Conservation (phyloP, 2,113 vertebrate genomes). For the Pollachius pollachius region DNA sequence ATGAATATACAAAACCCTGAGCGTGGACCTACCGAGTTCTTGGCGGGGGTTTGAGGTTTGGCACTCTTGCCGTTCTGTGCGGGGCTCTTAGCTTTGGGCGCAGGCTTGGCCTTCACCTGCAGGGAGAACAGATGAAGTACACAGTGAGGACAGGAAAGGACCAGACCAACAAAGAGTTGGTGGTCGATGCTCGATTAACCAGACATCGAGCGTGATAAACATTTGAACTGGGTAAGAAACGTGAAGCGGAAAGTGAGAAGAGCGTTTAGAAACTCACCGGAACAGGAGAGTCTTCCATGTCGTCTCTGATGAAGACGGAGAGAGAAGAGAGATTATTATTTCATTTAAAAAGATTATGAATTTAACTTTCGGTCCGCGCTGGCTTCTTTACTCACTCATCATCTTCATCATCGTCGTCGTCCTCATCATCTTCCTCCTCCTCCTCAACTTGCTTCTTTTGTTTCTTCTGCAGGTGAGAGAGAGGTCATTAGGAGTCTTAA, state of each 20-base stretch:
- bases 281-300: constrained; percentile 45
- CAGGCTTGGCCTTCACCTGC: constrained; percentile 48
- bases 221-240: no score
- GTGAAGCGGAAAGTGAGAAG: no score
- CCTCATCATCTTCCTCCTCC: constrained; percentile 20
- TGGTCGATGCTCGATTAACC: not conserved
- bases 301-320: constrained; percentile 35
- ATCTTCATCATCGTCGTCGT: constrained; percentile 35
- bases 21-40: constrained; percentile 51
- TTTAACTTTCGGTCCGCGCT: not conserved
- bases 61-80: constrained; percentile 71
- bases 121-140: not conserved
- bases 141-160: not conserved
- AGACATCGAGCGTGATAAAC: not conserved
- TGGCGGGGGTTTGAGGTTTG: constrained; percentile 42
- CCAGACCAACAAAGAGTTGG: not conserved
- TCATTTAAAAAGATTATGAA: not conserved
- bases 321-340: not conserved
- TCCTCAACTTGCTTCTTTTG: constrained; percentile 56
- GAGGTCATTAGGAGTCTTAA: not conserved
- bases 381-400: constrained; percentile 62
- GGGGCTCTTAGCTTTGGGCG: constrained; percentile 47
- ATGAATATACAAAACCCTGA: not conserved
- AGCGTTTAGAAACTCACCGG: no score
- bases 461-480: constrained; percentile 63